Percentiles rank a stretch among this genome's conserved stretches.
Evolutionary conservation across 2,113 vertebrate genomes (phyloP).

Genomic region (Chloropsis cyanopogon): DNA sequence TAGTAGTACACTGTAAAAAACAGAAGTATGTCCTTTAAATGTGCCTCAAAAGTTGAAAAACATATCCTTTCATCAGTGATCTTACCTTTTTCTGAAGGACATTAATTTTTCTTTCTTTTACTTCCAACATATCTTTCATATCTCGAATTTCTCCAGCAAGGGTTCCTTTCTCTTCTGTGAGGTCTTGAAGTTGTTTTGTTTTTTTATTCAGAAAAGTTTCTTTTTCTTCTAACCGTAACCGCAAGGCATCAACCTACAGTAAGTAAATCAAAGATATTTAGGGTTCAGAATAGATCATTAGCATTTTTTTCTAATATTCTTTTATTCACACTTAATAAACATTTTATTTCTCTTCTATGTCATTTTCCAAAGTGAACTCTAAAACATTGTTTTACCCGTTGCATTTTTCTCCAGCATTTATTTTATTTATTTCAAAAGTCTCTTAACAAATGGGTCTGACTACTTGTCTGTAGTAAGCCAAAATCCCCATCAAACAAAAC

Average conservation of each 20-base stretch:
- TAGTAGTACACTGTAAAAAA: neutral
- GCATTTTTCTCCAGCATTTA: neutral
- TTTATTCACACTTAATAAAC: neutral
- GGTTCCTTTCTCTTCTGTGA: conserved; percentile 97
- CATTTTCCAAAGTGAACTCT: neutral
- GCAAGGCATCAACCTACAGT: conserved; percentile 91
- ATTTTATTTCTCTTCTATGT: neutral
- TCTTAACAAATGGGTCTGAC: neutral
- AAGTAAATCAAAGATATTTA: neutral
- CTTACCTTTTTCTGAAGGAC: conserved; percentile 97
- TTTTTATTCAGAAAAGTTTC: conserved; percentile 98
- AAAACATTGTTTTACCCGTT: neutral
- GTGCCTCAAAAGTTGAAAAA: neutral
- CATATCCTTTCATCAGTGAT: neutral
- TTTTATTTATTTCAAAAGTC: neutral
- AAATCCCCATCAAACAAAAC: neutral
- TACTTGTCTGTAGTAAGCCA: neutral
- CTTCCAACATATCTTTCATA: conserved; percentile 99
- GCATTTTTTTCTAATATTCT: neutral
- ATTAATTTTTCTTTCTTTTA: conserved; percentile 98
- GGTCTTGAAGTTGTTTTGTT: conserved; percentile 98
- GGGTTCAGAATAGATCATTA: neutral
- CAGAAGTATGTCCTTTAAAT: neutral
- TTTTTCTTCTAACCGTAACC: conserved; percentile 95
- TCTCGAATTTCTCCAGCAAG: conserved; percentile 95